Conservation (phyloP, 2,888 invertebrate species). For the Papilio protenor region DNA sequence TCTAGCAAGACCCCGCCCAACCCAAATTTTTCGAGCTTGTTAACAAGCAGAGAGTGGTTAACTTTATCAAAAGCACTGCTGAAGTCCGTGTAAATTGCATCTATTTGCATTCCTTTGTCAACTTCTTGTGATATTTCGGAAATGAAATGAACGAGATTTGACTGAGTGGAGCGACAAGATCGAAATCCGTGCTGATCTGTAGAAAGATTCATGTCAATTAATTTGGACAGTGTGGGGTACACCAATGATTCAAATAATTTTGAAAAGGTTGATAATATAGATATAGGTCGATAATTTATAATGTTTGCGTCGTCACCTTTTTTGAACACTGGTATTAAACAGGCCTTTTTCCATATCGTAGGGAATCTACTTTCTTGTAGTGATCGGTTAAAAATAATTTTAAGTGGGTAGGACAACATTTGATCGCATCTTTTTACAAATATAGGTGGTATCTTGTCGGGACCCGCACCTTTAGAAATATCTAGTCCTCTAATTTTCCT, state of each 20-base stretch:
- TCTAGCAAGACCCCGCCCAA: neutral
- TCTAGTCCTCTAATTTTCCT: neutral
- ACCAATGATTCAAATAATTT: neutral
- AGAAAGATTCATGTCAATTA: no score
- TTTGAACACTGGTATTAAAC: neutral
- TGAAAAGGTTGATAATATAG: no score
- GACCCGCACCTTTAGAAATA: constrained; percentile 9
- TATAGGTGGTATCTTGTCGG: neutral
- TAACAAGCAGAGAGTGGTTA: neutral
- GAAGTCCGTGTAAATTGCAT: no score
- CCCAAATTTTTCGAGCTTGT: neutral
- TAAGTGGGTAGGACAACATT: neutral
- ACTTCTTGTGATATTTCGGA: no score
- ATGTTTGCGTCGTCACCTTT: neutral
- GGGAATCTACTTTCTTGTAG: neutral
- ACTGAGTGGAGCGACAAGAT: no score
- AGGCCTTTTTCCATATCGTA: neutral
- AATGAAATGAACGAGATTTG: no score
- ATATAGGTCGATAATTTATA: neutral
- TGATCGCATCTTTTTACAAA: constrained; percentile 11
- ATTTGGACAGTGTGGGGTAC: no score
- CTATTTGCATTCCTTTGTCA: no score
- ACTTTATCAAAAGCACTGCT: neutral
- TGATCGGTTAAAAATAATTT: constrained; percentile 4
- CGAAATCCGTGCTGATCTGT: no score